Evolutionary conservation across 2,113 vertebrate genomes (phyloP), one percentile per base, ranked within the genome.

Genomic region (Mustela lutreola): DNA sequence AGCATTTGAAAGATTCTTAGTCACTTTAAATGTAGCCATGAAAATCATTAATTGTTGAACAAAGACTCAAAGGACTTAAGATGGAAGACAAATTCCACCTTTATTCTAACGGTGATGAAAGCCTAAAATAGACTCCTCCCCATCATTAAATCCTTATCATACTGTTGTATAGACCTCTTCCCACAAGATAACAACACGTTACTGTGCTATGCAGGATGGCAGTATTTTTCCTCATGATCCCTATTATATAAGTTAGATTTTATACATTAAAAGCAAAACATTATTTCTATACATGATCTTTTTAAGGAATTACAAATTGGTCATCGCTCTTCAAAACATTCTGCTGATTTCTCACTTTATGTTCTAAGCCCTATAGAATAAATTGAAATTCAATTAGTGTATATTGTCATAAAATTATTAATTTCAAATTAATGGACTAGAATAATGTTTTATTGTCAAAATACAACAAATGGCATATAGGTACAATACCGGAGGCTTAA

Each of bases 1-100:
- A 95, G 28, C 50, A 91, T 78, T 22, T 92, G n/a, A 79, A n/a
- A 31, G 1, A 0, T 7, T 0, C 83, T 92, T 92, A 92, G 79
- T 45, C 10, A 62, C 81, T 63, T 94, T 95, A 86, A 33, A 15
- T 90, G 33, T 56, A 63, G 21, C n/a, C 93, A 97, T 86, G 18
- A 89, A 97, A 97, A 96, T 65, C 26, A 7, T 58, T 90, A 45
- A 75, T 3, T 73, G 71, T 82, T n/a, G 31, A n/a, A 89, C 92
- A 92, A 73, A 60, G 21, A 31, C 78, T 76, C 15, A 92, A 76
- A 92, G 5, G n/a, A 92, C n/a, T 76, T 60, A 42, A 45, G 7
- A 83, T 70, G 65, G 79, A 98, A 90, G 83, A 89, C 31, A n/a
- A 96, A 58, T 62, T 80, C 53, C 28, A 87, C 36, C 45, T 93